Conservation (phyloP, 2,888 invertebrate species). For the Lumbricus terrestris region DNA sequence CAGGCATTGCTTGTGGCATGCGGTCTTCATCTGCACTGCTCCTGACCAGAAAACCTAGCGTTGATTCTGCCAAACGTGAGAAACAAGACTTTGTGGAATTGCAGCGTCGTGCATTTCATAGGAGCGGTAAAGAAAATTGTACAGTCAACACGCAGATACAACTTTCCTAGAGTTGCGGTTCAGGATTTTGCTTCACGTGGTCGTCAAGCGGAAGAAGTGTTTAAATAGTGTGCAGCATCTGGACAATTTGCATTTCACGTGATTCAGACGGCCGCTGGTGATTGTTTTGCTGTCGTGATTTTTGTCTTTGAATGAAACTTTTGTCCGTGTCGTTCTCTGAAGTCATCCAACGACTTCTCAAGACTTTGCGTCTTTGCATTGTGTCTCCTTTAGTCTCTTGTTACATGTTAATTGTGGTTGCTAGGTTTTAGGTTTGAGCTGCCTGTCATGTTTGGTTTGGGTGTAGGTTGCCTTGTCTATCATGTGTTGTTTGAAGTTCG, state of each 20-base stretch:
- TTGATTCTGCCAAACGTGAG: neutral
- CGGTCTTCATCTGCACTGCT: neutral
- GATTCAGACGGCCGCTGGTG: neutral
- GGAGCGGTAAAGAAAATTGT: too few species aligned
- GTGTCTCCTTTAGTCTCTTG: neutral
- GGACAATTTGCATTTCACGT: too few species aligned
- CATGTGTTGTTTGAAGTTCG: too few species aligned
- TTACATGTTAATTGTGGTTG: neutral
- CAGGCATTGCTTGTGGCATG: neutral
- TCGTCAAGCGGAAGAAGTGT: neutral
- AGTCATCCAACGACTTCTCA: neutral
- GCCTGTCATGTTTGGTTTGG: too few species aligned
- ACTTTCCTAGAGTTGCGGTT: neutral
- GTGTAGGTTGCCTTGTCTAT: too few species aligned
- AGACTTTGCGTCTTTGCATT: neutral
- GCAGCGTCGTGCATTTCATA: neutral
- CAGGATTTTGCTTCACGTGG: neutral
- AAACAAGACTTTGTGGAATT: slow-evolving; percentile 3
- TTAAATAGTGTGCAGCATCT: neutral
- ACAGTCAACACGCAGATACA: neutral
- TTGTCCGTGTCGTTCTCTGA: neutral
- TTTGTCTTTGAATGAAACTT: neutral
- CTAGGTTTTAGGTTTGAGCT: neutral
- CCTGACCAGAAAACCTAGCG: neutral
- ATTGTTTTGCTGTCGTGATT: neutral